phyloP scores from a whole-genome alignment of 2,888 invertebrate genomes.

The Lysandra coridon region DNA sequence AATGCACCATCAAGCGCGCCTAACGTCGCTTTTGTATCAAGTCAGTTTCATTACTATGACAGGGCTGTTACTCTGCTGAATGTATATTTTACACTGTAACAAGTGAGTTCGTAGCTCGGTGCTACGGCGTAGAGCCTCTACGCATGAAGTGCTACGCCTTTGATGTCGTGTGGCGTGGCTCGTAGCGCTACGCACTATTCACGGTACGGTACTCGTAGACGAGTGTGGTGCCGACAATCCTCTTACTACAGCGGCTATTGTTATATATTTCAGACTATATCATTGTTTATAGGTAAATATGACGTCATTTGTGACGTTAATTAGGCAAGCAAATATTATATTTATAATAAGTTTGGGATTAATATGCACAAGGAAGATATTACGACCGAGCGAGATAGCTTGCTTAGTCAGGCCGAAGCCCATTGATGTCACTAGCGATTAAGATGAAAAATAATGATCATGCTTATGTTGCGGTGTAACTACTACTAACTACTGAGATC shows the following conservation, averaged over 20 bases:
- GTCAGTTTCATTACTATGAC: not conserved
- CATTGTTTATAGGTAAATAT: not conserved
- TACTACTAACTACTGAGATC: too few relatives aligned
- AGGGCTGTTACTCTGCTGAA: not conserved
- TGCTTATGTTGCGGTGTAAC: too few relatives aligned
- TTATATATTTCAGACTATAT: not conserved
- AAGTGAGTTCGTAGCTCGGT: not conserved
- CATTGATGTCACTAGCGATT: too few relatives aligned
- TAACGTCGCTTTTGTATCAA: not conserved
- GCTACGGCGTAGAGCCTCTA: slow-evolving; percentile 13
- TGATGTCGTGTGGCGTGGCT: not conserved
- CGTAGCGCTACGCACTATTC: not conserved
- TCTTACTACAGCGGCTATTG: not conserved
- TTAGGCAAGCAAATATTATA: too few relatives aligned
- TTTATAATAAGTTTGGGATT: too few relatives aligned
- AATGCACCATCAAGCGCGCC: too few relatives aligned
- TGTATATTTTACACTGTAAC: not conserved
- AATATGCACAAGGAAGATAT: too few relatives aligned
- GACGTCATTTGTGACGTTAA: too few relatives aligned
- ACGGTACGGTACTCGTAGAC: not conserved
- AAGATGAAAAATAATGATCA: too few relatives aligned
- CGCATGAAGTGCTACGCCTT: slow-evolving; percentile 18
- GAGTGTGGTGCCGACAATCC: not conserved
- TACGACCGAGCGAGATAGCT: too few relatives aligned
- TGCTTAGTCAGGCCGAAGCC: too few relatives aligned